A percentile compares a stretch with the other conserved stretches of the same genome.
Conservation (phyloP, 2,888 invertebrate genomes). For the Thelaira solivaga region DNA sequence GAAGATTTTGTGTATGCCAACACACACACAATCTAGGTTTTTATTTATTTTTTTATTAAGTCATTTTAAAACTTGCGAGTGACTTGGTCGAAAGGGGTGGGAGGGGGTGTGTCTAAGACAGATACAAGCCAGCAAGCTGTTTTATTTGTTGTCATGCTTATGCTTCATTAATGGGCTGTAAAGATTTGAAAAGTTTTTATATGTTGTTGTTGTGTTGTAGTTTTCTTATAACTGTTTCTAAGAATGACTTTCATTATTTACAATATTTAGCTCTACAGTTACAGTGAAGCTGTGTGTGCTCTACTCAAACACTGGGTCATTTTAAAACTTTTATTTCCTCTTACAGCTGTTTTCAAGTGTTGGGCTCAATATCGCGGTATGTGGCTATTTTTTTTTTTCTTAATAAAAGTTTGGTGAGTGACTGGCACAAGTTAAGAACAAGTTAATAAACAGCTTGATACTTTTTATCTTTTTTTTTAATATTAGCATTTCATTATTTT, state of each 20-base stretch:
- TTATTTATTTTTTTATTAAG: conserved; percentile 36
- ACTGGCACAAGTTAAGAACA: background rate
- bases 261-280: conserved; percentile 37
- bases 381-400: background rate
- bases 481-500: background rate
- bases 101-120: too few species aligned
- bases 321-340: conserved; percentile 9
- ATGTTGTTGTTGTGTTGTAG: background rate
- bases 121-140: too few species aligned
- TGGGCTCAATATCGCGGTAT: too few species aligned
- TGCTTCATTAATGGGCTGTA: conserved; percentile 23
- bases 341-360: background rate
- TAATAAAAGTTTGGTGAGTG: background rate
- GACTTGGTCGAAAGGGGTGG: conserved; percentile 2
- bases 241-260: conserved; percentile 41
- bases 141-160: conserved; percentile 16
- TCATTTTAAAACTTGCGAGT: conserved; percentile 22
- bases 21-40: background rate
- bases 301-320: conserved; percentile 37
- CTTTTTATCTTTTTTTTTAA: background rate
- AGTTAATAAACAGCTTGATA: conserved; percentile 33
- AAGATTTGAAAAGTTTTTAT: conserved; percentile 8
- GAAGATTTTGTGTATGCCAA: too few species aligned
- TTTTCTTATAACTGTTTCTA: conserved; percentile 15
- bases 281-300: background rate